phyloP scores from a whole-genome alignment of 37 sponge, comb jelly and placozoan genomes.

The Ianthella basta region DNA sequence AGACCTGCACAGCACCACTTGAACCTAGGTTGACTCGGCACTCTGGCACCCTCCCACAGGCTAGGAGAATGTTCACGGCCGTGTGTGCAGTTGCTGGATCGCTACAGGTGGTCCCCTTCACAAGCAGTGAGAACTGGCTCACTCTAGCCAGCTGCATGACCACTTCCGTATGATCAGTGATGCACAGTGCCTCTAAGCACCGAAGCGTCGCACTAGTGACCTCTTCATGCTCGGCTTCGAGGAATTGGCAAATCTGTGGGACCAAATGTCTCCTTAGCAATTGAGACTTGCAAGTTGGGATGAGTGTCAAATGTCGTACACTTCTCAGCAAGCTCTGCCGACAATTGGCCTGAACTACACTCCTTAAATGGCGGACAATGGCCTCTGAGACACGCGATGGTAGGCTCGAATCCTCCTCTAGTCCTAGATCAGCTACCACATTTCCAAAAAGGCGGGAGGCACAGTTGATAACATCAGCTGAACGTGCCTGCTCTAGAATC shows the following conservation, averaged over 20 bases:
- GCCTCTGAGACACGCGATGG: neutral
- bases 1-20: neutral
- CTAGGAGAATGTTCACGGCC: neutral
- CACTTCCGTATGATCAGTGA: neutral
- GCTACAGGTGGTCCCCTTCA: neutral
- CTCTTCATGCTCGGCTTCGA: neutral
- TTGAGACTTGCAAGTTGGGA: neutral
- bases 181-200: neutral
- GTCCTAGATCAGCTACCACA: neutral
- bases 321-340: slow-evolving; percentile 14
- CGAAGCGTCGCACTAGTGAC: neutral
- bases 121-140: neutral
- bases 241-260: neutral
- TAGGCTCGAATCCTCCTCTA: neutral
- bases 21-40: neutral
- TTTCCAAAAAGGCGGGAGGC: neutral
- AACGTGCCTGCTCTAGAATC: neutral
- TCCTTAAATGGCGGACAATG: neutral
- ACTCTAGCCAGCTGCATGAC: neutral
- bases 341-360: neutral
- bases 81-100: neutral
- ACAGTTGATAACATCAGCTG: slow-evolving; percentile 29
- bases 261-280: neutral
- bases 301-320: neutral
- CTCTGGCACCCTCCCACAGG: neutral